Conservation (phyloP, 2,888 invertebrate species). For the Anoncus sp. region DNA sequence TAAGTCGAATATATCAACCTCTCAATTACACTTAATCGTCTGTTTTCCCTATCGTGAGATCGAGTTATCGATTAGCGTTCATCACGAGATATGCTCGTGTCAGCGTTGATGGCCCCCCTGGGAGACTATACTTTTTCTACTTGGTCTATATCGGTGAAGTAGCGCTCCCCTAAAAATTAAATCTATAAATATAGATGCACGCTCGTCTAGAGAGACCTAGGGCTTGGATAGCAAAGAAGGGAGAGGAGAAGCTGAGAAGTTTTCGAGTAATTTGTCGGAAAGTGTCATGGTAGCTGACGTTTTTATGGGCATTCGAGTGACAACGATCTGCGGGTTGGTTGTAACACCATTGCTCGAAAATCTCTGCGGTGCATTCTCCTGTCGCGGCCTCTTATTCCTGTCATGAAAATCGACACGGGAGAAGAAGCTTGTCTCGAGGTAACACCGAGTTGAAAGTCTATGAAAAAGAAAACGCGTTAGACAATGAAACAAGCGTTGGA, state of each 20-base stretch:
- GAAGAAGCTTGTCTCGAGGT: slow-evolving; percentile 5
- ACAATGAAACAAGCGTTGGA: slow-evolving; percentile 16
- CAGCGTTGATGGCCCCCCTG: slow-evolving; percentile 7
- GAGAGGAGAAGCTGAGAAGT: no score
- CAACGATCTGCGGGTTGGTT: slow-evolving; percentile 46
- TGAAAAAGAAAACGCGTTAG: neutral
- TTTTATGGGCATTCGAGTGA: slow-evolving; percentile 60
- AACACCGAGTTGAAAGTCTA: slow-evolving; percentile 4
- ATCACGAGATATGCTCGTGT: slow-evolving; percentile 16
- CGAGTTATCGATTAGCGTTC: slow-evolving; percentile 28
- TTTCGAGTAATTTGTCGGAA: slow-evolving; percentile 59
- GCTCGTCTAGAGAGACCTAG: slow-evolving; percentile 27
- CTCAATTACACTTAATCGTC: slow-evolving; percentile 19
- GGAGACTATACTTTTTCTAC: slow-evolving; percentile 39
- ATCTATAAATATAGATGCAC: slow-evolving; percentile 60
- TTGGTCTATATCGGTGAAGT: slow-evolving; percentile 30
- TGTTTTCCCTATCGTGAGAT: slow-evolving; percentile 7
- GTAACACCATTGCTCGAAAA: slow-evolving; percentile 36
- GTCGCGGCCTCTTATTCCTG: neutral
- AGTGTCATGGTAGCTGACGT: slow-evolving; percentile 55
- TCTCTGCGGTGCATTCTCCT: neutral
- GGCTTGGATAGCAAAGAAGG: no score
- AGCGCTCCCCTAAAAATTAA: slow-evolving; percentile 40
- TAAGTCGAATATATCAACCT: neutral
- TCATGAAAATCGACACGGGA: slow-evolving; percentile 11